phyloP scores from a whole-genome alignment of 2,113 vertebrate genomes.

The Triplophysa rosa region DNA sequence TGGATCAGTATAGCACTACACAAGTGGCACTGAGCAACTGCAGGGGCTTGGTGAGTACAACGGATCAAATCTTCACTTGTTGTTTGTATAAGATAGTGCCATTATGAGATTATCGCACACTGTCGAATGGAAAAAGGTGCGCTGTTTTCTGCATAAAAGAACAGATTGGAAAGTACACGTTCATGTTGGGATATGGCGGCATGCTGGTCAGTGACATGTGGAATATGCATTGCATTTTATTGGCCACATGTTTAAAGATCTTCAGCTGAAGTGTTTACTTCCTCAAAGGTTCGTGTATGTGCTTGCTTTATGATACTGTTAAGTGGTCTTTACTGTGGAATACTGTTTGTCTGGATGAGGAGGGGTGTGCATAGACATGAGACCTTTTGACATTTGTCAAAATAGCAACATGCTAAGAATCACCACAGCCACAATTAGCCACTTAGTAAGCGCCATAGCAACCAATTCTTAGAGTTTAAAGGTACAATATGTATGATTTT shows the following conservation, averaged over 20 bases:
- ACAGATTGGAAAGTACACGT: slow-evolving; percentile 12
- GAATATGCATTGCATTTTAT: slow-evolving; percentile 50
- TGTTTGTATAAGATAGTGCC: slow-evolving; percentile 52
- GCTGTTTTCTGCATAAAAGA: slow-evolving; percentile 43
- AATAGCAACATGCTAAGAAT: no score
- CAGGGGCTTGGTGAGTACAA: slow-evolving; percentile 91
- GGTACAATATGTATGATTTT: no score
- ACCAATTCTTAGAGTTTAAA: neutral
- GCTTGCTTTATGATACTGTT: neutral
- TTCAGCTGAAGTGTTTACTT: slow-evolving; percentile 23
- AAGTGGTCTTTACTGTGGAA: neutral
- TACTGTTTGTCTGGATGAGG: neutral
- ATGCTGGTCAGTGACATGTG: slow-evolving; percentile 46
- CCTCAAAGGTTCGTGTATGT: slow-evolving; percentile 14
- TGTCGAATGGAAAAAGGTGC: slow-evolving; percentile 41
- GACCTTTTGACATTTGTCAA: no score
- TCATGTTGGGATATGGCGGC: slow-evolving; percentile 15
- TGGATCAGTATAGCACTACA: slow-evolving; percentile 84
- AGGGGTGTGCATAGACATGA: neutral
- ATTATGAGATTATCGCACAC: no score
- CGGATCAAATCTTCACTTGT: slow-evolving; percentile 28
- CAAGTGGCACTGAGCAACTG: slow-evolving; percentile 96
- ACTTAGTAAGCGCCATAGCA: neutral
- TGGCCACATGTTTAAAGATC: slow-evolving; percentile 28
- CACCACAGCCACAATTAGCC: no score